Evolutionary conservation across 2,113 vertebrate genomes (phyloP).

Genomic region (Ceratotherium simum): DNA sequence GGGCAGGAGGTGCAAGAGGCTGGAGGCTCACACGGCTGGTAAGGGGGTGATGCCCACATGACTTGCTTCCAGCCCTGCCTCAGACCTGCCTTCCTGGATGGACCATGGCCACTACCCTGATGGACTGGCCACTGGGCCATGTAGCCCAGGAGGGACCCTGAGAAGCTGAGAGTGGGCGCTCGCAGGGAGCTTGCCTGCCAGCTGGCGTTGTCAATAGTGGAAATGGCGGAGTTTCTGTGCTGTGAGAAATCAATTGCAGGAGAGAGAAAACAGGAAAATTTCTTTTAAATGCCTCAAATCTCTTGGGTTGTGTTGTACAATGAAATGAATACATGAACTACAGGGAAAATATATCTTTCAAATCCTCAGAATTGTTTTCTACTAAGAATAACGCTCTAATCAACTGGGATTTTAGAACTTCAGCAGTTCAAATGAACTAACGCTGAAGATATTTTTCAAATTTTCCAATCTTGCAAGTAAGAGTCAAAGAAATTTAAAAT

Average conservation of each 20-base stretch:
- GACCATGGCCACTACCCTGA: accelerated
- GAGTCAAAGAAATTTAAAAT: constrained; percentile 48
- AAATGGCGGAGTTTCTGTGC: neutral
- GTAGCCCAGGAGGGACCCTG: accelerated
- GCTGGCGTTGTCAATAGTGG: neutral
- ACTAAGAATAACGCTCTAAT: constrained; percentile 59
- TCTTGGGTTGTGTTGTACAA: constrained; percentile 62
- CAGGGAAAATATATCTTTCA: constrained; percentile 65
- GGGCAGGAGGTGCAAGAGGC: neutral
- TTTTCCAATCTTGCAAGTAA: constrained; percentile 31
- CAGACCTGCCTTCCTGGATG: accelerated
- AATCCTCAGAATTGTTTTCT: constrained; percentile 72
- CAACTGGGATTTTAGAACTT: constrained; percentile 66
- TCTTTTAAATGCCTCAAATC: constrained; percentile 62
- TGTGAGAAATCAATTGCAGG: constrained; percentile 20
- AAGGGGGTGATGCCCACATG: accelerated
- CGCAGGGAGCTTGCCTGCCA: accelerated
- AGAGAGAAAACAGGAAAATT: constrained; percentile 63
- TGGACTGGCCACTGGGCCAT: accelerated
- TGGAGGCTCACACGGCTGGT: neutral
- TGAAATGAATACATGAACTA: constrained; percentile 60
- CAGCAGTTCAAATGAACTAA: neutral
- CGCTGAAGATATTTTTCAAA: neutral
- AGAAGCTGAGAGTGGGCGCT: neutral
- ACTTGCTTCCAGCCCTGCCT: accelerated